These are phyloP conservation scores for Paramuricea clavata DNA, from an alignment of 92 coral and sea anemone species.

Conservation along the genomic window DNA sequence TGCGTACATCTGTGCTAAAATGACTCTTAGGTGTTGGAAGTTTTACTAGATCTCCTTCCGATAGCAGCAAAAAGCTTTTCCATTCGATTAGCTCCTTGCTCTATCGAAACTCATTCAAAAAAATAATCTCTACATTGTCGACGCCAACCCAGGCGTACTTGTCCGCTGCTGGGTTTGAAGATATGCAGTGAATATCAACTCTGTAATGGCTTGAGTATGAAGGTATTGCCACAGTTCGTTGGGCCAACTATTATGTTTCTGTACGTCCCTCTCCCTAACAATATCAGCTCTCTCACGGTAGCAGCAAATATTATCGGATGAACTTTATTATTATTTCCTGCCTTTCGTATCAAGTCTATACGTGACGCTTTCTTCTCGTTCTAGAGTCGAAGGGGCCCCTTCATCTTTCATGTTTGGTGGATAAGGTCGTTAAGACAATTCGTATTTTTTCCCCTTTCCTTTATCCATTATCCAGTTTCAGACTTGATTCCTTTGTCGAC, in stretches of 20 bases:
- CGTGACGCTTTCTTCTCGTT: no score
- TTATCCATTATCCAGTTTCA: not conserved
- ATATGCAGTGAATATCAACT: no score
- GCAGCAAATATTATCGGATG: no score
- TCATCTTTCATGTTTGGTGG: not conserved
- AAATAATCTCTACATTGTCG: not conserved
- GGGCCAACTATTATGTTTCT: not conserved
- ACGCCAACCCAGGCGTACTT: not conserved
- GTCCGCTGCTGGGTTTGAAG: not conserved
- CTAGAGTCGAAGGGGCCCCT: not conserved
- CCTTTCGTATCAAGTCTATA: not conserved
- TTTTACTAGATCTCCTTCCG: not conserved
- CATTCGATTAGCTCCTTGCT: not conserved
- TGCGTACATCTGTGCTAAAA: not conserved
- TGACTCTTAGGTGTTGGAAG: constrained; percentile 5
- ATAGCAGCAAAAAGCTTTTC: not conserved
- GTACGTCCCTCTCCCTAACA: not conserved
- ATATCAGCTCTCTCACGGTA: no score
- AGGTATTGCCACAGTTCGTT: not conserved
- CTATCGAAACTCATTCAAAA: not conserved
- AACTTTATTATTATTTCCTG: no score
- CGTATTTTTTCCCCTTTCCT: not conserved
- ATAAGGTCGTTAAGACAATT: not conserved
- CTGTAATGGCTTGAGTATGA: not conserved
- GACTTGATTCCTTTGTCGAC: no score